phyloP scores from a whole-genome alignment of 2,113 vertebrate species.

The Echinops telfairi region DNA sequence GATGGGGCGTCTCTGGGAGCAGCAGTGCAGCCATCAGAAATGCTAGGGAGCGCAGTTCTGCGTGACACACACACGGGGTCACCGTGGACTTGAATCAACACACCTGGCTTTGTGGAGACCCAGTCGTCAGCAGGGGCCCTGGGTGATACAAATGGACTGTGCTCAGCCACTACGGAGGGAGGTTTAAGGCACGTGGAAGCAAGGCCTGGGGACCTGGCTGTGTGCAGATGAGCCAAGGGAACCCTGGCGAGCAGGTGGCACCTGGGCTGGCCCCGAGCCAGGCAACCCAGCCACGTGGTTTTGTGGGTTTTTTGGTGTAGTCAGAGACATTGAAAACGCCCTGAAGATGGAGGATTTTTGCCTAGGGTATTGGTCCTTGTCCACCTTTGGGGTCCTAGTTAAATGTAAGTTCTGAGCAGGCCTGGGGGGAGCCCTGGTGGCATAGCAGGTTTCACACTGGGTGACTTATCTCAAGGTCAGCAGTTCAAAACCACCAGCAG shows the following conservation, averaged over 20 bases:
- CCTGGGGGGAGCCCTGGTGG: too few species aligned
- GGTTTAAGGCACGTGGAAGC: background rate
- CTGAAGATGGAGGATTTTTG: constrained; percentile 10
- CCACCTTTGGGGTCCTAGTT: background rate
- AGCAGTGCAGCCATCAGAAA: background rate
- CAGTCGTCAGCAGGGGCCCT: background rate
- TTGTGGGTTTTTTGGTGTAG: background rate
- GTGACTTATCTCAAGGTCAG: too few species aligned
- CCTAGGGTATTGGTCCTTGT: background rate
- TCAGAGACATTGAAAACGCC: background rate
- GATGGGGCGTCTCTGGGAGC: background rate
- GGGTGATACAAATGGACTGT: background rate
- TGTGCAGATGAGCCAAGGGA: background rate
- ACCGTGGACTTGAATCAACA: background rate
- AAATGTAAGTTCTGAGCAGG: background rate
- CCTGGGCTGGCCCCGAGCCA: background rate
- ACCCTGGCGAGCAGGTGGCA: background rate
- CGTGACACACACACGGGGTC: background rate
- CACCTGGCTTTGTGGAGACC: background rate
- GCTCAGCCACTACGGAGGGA: background rate
- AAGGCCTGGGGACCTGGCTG: background rate
- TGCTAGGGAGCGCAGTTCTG: background rate
- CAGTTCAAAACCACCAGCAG: too few species aligned
- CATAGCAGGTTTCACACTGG: too few species aligned
- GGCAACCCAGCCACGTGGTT: background rate